These are phyloP conservation scores for Eilema griseolum DNA, from an alignment of 2,888 invertebrate genomes.

Conservation along the genomic window DNA sequence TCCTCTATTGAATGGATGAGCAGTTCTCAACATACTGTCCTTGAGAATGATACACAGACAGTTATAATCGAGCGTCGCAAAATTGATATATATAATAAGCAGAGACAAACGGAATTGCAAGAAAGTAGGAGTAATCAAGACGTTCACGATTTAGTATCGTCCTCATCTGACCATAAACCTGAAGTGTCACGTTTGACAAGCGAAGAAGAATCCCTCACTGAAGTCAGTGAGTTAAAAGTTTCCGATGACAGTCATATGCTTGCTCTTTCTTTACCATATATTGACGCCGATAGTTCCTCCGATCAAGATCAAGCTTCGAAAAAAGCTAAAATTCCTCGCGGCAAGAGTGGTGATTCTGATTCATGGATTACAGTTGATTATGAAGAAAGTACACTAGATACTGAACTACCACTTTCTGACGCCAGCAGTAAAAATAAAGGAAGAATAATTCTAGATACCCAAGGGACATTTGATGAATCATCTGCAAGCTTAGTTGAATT, in stretches of 20 bases:
- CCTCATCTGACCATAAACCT: conserved; percentile 76
- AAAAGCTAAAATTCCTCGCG: conserved; percentile 73
- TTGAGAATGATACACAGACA: conserved; percentile 88
- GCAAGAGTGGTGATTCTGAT: conserved; percentile 89
- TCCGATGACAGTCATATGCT: conserved; percentile 83
- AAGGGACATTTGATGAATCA: conserved; percentile 88
- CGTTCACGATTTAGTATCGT: conserved; percentile 66
- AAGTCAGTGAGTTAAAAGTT: conserved; percentile 88
- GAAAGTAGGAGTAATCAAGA: conserved; percentile 77
- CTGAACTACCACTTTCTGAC: conserved; percentile 87
- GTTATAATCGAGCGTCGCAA: conserved; percentile 88
- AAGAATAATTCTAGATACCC: conserved; percentile 78
- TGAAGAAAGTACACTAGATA: conserved; percentile 88
- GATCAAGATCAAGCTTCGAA: conserved; percentile 78
- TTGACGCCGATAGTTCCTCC: conserved; percentile 85
- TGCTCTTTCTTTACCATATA: conserved; percentile 83
- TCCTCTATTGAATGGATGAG: conserved; percentile 83
- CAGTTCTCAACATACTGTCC: conserved; percentile 77
- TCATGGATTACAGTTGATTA: conserved; percentile 90
- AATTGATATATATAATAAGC: conserved; percentile 87
- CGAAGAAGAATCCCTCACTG: conserved; percentile 90
- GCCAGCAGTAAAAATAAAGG: conserved; percentile 62
- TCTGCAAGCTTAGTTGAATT: conserved; percentile 85
- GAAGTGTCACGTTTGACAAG: conserved; percentile 86
- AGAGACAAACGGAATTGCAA: conserved; percentile 81